Evolutionary conservation across 2,113 vertebrate species (phyloP).

Genomic region (Ursus arctos): DNA sequence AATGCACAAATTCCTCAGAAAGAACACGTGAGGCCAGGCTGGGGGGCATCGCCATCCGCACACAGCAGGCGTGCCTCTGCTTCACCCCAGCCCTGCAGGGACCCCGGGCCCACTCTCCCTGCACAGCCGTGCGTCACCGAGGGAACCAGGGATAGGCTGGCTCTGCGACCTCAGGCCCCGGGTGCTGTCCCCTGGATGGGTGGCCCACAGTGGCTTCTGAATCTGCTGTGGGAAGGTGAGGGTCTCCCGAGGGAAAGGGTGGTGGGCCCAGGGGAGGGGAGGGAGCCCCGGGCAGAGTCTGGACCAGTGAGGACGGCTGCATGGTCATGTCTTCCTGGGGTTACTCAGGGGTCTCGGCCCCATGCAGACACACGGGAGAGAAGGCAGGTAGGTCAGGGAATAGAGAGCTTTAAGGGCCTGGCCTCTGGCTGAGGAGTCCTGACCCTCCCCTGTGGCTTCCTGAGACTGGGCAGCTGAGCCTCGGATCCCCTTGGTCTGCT

Average conservation of each 20-base stretch:
- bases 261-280: accelerated
- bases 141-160: accelerated
- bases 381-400: no score
- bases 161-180: no score
- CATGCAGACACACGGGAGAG: accelerated
- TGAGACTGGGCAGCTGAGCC: not conserved
- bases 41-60: accelerated
- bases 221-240: accelerated
- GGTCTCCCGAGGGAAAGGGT: not conserved
- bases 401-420: not conserved
- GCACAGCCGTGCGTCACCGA: accelerated
- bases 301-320: not conserved
- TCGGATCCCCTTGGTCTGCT: not conserved
- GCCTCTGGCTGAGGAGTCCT: not conserved
- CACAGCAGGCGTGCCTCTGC: accelerated
- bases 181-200: not conserved
- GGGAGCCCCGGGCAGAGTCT: not conserved
- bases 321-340: not conserved
- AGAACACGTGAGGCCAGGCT: accelerated
- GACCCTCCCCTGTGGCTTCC: not conserved
- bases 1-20: not conserved
- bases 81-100: no score
- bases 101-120: accelerated
- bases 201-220: not conserved
- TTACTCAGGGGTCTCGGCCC: not conserved